These are phyloP conservation scores for Zalophus californianus DNA, from an alignment of 2,797 vertebrate species.

Conservation along the genomic window DNA sequence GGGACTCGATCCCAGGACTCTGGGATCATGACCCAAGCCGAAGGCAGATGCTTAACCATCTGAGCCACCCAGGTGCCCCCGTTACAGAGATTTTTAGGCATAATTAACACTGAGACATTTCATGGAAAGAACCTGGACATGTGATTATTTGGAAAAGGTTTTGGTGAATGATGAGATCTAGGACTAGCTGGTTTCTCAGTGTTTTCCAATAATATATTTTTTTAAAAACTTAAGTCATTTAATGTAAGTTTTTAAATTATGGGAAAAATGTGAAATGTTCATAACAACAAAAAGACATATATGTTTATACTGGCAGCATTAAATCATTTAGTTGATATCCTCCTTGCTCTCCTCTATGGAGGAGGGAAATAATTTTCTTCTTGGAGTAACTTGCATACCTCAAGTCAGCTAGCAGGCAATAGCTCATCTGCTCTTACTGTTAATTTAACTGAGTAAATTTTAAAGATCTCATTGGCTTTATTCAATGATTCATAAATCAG, in stretches of 20 bases:
- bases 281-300: not conserved
- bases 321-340: not conserved
- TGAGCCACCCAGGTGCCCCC: too few relatives aligned
- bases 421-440: not conserved
- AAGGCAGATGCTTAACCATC: too few relatives aligned
- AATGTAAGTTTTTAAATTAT: not conserved
- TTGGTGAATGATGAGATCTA: not conserved
- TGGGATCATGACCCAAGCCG: too few relatives aligned
- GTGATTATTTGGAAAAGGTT: not conserved
- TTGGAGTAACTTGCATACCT: not conserved
- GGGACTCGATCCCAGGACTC: too few relatives aligned
- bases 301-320: not conserved
- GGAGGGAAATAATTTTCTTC: not conserved
- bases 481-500: not conserved
- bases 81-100: constrained; percentile 16
- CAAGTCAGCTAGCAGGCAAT: not conserved
- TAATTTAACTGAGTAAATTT: not conserved
- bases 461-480: not conserved
- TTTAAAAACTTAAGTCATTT: not conserved
- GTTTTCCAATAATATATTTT: not conserved
- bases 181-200: not conserved
- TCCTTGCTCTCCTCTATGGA: not conserved
- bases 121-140: not conserved
- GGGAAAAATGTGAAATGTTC: not conserved
- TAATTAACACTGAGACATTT: constrained; percentile 3